Conservation (phyloP, 2,797 vertebrate genomes). For the Phalloptychus januarius region DNA sequence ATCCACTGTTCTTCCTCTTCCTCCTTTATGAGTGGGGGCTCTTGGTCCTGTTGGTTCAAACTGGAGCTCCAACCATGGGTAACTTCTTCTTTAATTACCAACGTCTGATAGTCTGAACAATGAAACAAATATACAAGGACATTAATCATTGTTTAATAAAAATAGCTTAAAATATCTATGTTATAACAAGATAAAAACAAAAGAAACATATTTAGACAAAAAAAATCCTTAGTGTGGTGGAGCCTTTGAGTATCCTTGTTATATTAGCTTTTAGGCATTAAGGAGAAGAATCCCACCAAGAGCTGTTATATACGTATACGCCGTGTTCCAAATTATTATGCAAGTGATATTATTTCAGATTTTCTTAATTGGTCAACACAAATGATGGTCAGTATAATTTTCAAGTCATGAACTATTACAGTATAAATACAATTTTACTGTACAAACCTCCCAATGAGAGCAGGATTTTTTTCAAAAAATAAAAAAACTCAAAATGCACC, state of each 20-base stretch:
- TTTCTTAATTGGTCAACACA: too few relatives aligned
- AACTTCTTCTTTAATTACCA: constrained; percentile 2
- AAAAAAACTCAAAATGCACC: too few relatives aligned
- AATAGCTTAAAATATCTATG: neutral
- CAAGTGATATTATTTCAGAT: too few relatives aligned
- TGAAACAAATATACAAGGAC: neutral
- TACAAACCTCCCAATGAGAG: too few relatives aligned
- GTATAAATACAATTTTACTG: too few relatives aligned
- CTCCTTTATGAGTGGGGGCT: neutral
- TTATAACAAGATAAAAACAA: neutral
- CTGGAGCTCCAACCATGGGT: neutral
- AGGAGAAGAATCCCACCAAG: neutral
- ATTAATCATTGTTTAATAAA: neutral
- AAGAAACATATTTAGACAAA: neutral
- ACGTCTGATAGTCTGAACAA: neutral
- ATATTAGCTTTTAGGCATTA: neutral
- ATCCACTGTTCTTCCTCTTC: constrained; percentile 7
- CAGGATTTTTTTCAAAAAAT: too few relatives aligned
- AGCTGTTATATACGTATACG: neutral
- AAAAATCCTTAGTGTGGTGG: neutral
- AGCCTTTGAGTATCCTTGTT: neutral
- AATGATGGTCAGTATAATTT: too few relatives aligned
- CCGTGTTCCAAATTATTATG: too few relatives aligned
- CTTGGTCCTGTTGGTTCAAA: neutral
- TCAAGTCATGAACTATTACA: too few relatives aligned